Conservation (phyloP, 1,140 invertebrate species). For the Trinorchestia longiramus region DNA sequence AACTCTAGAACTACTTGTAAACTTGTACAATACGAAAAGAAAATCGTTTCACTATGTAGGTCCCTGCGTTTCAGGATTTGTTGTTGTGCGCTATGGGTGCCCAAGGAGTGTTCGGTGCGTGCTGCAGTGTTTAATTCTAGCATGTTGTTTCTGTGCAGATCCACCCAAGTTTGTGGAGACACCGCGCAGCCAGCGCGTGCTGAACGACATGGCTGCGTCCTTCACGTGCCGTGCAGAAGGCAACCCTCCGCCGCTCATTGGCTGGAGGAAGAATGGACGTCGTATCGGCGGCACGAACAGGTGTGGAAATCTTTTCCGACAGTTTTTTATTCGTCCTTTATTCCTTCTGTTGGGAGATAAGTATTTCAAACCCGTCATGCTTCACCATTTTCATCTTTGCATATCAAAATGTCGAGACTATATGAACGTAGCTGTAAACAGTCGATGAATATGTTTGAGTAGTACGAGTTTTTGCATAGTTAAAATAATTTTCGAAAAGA, state of each 20-base stretch:
- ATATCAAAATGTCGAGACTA: too few species aligned
- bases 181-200: constrained; percentile 88
- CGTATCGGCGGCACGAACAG: constrained; percentile 73
- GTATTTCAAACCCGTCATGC: too few species aligned
- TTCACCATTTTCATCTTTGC: too few species aligned
- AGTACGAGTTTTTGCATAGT: too few species aligned
- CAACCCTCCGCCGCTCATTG: constrained; percentile 87
- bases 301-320: background rate
- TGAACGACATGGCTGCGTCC: constrained; percentile 89
- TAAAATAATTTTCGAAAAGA: too few species aligned
- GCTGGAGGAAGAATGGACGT: constrained; percentile 92
- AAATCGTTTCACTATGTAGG: background rate
- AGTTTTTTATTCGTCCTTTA: background rate
- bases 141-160: constrained; percentile 75
- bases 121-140: background rate
- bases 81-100: background rate
- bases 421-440: too few species aligned
- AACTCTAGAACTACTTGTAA: background rate
- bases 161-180: constrained; percentile 89
- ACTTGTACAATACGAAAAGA: background rate
- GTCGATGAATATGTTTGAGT: too few species aligned
- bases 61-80: background rate
- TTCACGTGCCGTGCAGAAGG: constrained; percentile 95
- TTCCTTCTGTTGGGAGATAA: too few species aligned
- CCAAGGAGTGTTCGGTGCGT: background rate